A percentile compares a stretch with the other conserved stretches of the same genome.
Evolutionary conservation across 2,113 vertebrate species (phyloP).

Genomic region (Ifrita kowaldi): DNA sequence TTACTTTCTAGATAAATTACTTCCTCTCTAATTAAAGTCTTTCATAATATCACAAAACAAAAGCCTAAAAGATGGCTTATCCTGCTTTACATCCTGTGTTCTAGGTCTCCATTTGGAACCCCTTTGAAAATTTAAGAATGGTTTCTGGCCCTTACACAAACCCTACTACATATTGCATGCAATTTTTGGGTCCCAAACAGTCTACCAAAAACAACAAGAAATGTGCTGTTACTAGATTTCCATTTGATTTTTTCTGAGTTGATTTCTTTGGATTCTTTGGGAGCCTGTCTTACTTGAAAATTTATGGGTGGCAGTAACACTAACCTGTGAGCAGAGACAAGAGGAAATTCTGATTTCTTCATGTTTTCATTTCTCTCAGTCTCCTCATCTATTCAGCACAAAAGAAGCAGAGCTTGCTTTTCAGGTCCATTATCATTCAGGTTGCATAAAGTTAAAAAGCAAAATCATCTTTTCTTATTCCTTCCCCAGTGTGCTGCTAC

Average conservation of each 20-base stretch:
- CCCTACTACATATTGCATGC: accelerated
- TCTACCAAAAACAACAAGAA: not conserved
- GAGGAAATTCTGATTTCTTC: not conserved
- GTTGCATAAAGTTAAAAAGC: not conserved
- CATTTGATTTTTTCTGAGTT: not conserved
- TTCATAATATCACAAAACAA: not conserved
- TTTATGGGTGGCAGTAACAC: not conserved
- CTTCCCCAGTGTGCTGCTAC: not conserved
- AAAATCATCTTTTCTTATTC: not conserved
- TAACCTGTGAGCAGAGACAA: not conserved
- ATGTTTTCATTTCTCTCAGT: not conserved
- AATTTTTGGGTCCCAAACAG: not conserved
- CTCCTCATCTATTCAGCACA: not conserved
- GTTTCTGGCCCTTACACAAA: not conserved
- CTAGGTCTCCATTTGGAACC: not conserved
- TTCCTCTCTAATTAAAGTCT: not conserved
- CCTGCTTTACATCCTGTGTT: not conserved
- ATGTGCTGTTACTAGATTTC: not conserved
- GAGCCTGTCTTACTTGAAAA: not conserved
- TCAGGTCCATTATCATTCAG: not conserved
- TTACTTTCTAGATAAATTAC: not conserved
- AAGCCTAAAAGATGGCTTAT: accelerated
- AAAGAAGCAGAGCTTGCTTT: not conserved
- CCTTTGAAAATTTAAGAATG: not conserved
- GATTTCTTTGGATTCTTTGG: not conserved